Conservation (phyloP, 2,888 invertebrate genomes). For the Apodemia hepburni region DNA sequence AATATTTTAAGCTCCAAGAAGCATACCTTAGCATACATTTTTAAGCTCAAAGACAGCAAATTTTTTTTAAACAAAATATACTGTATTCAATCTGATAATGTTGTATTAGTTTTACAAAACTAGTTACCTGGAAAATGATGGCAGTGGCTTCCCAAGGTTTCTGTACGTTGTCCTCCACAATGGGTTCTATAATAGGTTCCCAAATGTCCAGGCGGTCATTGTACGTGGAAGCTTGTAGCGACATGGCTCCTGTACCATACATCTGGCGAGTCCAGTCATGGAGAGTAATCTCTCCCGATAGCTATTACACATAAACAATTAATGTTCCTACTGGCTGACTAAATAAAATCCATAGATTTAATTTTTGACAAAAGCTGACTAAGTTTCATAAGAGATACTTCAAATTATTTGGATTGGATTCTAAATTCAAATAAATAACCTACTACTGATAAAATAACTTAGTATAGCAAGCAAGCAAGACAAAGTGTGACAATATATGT, state of each 20-base stretch:
- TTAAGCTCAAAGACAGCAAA: too few species aligned
- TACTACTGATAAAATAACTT: too few species aligned
- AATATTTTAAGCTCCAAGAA: too few species aligned
- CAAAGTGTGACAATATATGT: too few species aligned
- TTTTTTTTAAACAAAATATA: too few species aligned
- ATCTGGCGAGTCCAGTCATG: slow-evolving; percentile 85
- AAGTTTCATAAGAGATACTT: too few species aligned
- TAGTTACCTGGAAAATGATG: slow-evolving; percentile 78
- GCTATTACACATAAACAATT: slow-evolving; percentile 37
- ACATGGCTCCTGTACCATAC: slow-evolving; percentile 62
- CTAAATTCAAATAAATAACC: too few species aligned
- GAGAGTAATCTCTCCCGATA: slow-evolving; percentile 79
- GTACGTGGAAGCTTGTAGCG: slow-evolving; percentile 78
- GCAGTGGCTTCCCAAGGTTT: slow-evolving; percentile 86
- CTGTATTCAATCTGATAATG: too few species aligned
- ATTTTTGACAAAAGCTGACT: neutral
- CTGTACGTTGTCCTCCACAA: slow-evolving; percentile 83
- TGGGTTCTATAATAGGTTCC: slow-evolving; percentile 92
- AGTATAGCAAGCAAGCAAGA: too few species aligned
- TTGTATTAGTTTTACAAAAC: too few species aligned
- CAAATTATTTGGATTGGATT: too few species aligned
- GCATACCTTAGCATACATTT: too few species aligned
- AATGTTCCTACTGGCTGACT: neutral
- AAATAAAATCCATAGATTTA: neutral
- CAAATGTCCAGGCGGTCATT: slow-evolving; percentile 86